These are phyloP conservation scores for Falco concolor DNA, from an alignment of 2,797 vertebrate species.

Conservation along the genomic window DNA sequence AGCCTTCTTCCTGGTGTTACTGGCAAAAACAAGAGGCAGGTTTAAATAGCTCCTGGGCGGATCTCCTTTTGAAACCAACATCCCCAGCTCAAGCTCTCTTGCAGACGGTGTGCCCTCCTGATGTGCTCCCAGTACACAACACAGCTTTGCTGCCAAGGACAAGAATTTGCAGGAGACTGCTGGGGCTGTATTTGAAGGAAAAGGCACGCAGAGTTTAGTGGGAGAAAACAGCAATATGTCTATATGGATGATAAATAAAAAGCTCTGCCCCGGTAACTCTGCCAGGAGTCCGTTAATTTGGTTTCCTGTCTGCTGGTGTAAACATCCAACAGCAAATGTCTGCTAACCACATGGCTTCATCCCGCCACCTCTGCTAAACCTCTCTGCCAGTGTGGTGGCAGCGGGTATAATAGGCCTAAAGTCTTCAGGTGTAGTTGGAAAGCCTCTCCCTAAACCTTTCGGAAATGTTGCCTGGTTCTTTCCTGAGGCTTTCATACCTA, in stretches of 20 bases:
- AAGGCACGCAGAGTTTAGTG: neutral
- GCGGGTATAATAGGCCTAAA: neutral
- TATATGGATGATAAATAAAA: neutral
- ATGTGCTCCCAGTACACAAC: neutral
- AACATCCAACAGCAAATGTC: neutral
- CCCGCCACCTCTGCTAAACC: neutral
- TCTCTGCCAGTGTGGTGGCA: neutral
- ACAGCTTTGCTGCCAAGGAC: neutral
- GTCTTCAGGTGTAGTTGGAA: neutral
- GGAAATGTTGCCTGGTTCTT: neutral
- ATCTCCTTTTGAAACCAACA: neutral
- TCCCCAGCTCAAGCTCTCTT: neutral
- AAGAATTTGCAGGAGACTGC: neutral
- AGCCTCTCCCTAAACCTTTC: neutral
- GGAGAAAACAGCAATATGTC: neutral
- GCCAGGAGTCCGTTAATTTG: neutral
- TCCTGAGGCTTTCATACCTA: neutral
- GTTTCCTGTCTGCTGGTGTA: neutral
- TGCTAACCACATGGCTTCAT: neutral
- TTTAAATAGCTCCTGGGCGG: conserved; percentile 6
- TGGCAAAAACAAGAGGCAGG: conserved; percentile 7
- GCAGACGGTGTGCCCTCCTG: neutral
- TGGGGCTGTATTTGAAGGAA: neutral
- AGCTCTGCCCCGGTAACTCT: neutral
- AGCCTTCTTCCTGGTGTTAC: neutral